phyloP scores from a whole-genome alignment of 2,113 vertebrate species.

The Ameiurus melas region DNA sequence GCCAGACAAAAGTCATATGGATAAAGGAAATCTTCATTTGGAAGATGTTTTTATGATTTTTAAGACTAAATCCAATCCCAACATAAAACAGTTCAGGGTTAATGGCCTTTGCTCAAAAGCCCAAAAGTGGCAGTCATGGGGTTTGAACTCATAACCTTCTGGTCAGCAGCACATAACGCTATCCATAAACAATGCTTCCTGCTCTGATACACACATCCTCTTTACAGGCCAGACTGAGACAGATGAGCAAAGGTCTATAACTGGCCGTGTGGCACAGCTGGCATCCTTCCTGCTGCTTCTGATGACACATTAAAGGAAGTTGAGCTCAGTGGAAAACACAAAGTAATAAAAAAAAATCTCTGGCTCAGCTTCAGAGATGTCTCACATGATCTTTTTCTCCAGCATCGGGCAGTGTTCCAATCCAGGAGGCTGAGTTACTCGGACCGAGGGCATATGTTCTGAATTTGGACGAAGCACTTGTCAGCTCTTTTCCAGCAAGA shows the following conservation, averaged over 20 bases:
- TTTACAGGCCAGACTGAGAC: conserved; percentile 18
- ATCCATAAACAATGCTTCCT: not conserved
- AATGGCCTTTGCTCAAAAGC: not conserved
- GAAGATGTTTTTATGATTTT: not conserved
- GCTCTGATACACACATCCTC: not conserved
- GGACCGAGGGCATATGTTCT: conserved; percentile 62
- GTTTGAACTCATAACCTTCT: not conserved
- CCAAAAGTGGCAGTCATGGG: not conserved
- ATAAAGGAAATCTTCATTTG: not conserved
- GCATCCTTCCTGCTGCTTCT: conserved; percentile 28
- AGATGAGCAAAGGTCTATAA: conserved; percentile 20
- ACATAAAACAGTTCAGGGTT: too few relatives aligned
- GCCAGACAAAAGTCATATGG: not conserved
- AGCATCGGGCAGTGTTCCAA: conserved; percentile 21
- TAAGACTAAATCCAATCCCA: not conserved
- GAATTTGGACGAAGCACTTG: conserved; percentile 64
- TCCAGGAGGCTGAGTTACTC: conserved; percentile 29
- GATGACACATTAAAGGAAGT: conserved; percentile 47
- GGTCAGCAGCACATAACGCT: not conserved
- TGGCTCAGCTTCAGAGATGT: conserved; percentile 4
- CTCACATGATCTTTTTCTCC: conserved; percentile 17
- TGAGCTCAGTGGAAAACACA: not conserved
- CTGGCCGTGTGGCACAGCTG: conserved; percentile 25
- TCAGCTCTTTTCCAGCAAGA: conserved; percentile 67
- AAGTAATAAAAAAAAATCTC: conserved; percentile 6